Evolutionary conservation across 2,888 invertebrate genomes (phyloP).

Genomic region (Yponomeuta plumbellus): DNA sequence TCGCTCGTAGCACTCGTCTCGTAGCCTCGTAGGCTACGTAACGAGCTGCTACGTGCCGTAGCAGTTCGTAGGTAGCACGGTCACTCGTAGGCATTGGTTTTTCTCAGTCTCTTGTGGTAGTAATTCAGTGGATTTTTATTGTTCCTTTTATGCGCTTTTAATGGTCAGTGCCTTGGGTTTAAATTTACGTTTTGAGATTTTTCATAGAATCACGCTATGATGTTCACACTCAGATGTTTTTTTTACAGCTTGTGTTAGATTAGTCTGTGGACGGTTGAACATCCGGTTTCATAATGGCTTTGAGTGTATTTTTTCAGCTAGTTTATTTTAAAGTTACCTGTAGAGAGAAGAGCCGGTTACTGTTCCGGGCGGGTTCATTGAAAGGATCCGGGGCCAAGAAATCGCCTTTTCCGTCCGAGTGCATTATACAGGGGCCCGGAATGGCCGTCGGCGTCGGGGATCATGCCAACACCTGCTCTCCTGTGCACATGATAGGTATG

Average conservation of each 20-base stretch:
- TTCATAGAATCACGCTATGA: too few species aligned
- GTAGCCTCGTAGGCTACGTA: conserved; percentile 1
- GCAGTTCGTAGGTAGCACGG: not conserved
- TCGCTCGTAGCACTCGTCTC: not conserved
- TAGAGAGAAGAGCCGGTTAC: not conserved
- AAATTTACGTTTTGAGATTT: too few species aligned
- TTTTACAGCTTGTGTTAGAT: too few species aligned
- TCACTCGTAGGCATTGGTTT: not conserved
- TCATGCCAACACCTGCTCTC: not conserved
- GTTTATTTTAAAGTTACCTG: not conserved
- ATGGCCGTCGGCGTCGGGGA: not conserved
- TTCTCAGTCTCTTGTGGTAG: not conserved
- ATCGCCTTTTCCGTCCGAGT: not conserved
- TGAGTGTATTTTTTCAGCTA: not conserved
- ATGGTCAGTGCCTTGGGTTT: not conserved
- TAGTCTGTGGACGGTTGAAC: too few species aligned
- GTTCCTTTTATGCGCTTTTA: not conserved
- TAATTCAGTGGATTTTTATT: not conserved
- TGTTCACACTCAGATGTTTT: too few species aligned
- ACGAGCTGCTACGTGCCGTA: conserved; percentile 1
- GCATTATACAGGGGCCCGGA: not conserved
- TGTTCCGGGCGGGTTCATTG: not conserved
- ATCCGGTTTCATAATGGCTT: too few species aligned
- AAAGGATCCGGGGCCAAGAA: not conserved
- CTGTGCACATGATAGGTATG: not conserved